Evolutionary conservation across 92 coral and sea anemone genomes (phyloP), one percentile per base, ranked within the genome.

Genomic region (Plumapathes pennacea): DNA sequence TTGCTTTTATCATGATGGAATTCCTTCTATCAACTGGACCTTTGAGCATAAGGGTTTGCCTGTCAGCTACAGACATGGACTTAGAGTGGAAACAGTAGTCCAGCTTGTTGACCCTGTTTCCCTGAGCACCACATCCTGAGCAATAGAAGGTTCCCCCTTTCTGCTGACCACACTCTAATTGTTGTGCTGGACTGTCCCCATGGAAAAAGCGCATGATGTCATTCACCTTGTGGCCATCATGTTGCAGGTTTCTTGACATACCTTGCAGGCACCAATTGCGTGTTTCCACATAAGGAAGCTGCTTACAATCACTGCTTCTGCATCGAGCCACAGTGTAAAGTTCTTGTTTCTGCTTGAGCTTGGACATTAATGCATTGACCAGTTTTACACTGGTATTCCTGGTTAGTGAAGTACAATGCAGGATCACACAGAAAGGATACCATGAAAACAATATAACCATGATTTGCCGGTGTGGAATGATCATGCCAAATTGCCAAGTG

Each of bases 401-500:
- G 25, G 3, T 15, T 30, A 10, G 43, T 28, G 15, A 13, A 54
- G 3, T 22, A n/a, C 21, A 28, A 10, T 22, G 10, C 61, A 11
- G 61, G 61, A 29, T 54, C 61, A 54, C 38, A 54, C 4, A 54
- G 40, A 28, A 24, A 54, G 17, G 61, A 54, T 13, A 54, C 19
- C 45, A 54, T 54, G 20, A 54, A 54, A 3, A 31, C 61, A n/a
- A 54, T 18, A 15, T 54, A 45, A 18, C 61, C 61, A 30, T 54
- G 61, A 30, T 54, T 54, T 10, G 61, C 61, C 17, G 20, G 32
- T 6, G 61, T 54, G 15, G 61, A 54, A 2, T 32, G 34, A 54
- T 54, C 61, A 33, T 54, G 61, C 61, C 61, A 54, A 11, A 54
- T 4, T 28, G 32, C 38, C n/a, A n/a, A n/a, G n/a, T n/a, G n/a